A percentile compares a stretch with the other conserved stretches of the same genome.
phyloP scores from a whole-genome alignment of 2,113 vertebrate species.

The Nothocercus nigrocapillus region DNA sequence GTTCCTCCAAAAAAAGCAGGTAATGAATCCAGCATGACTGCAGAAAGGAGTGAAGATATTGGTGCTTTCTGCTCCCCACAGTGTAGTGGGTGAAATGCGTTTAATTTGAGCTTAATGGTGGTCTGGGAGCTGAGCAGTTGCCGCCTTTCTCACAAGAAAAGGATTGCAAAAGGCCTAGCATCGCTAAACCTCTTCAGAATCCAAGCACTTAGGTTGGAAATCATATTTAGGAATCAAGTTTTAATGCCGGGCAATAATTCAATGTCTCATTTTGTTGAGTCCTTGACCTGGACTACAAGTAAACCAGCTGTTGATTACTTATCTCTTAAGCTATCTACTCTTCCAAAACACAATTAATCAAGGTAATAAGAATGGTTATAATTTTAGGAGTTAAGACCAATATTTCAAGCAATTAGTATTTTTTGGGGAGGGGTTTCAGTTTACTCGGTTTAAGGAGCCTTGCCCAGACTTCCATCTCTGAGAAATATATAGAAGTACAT shows the following conservation, averaged over 20 bases:
- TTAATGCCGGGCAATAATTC: neutral
- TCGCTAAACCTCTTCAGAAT: neutral
- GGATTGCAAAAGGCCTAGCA: neutral
- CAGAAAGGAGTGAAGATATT: neutral
- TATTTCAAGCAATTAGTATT: neutral
- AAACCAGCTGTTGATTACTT: neutral
- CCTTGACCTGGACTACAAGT: neutral
- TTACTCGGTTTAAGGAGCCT: neutral
- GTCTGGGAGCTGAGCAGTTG: neutral
- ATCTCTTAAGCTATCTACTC: neutral
- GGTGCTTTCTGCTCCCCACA: neutral
- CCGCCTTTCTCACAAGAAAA: neutral
- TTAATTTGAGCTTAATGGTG: neutral
- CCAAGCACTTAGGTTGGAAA: neutral
- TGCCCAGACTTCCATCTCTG: neutral
- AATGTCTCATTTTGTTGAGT: neutral
- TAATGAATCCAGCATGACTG: neutral
- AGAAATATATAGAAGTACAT: neutral
- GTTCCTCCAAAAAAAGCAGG: fast-evolving
- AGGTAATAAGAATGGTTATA: neutral
- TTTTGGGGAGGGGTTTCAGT: neutral
- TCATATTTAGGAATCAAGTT: neutral
- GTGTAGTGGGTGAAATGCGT: neutral
- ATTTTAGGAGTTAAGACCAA: neutral
- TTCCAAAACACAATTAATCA: neutral